Percentiles rank a stretch among this genome's conserved stretches.
Evolutionary conservation across 2,797 vertebrate species (phyloP).

Genomic region (Notolepis coatsorum): DNA sequence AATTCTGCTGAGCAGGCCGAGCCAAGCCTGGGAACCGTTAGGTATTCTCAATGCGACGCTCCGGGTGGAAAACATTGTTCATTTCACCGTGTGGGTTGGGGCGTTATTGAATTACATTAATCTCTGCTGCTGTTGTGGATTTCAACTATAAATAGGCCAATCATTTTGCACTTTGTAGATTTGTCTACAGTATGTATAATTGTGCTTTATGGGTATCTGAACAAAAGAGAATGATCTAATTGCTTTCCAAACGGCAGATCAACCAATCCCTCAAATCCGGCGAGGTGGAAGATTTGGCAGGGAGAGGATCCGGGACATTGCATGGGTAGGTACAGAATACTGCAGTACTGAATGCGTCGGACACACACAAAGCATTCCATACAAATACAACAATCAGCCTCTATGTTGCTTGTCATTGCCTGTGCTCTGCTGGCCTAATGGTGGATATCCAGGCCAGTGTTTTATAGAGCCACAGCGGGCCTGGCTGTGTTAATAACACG

Average conservation of each 20-base stretch:
- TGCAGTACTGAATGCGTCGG: conserved; percentile 14
- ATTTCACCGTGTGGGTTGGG: conserved; percentile 45
- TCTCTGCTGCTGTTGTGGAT: conserved; percentile 55
- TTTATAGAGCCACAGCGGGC: neutral
- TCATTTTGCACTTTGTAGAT: conserved; percentile 37
- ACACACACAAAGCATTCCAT: conserved; percentile 19
- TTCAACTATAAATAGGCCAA: conserved; percentile 47
- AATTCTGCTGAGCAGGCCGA: conserved; percentile 38
- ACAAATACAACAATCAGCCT: conserved; percentile 1
- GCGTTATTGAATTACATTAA: conserved; percentile 58
- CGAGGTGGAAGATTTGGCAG: too few relatives aligned
- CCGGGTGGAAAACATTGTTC: conserved; percentile 54
- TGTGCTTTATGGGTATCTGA: conserved; percentile 43
- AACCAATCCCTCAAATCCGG: conserved; percentile 42
- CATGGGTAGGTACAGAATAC: conserved; percentile 7
- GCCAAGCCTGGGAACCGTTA: conserved; percentile 24
- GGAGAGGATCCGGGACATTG: conserved; percentile 34
- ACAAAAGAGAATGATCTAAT: conserved; percentile 46
- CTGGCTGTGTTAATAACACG: too few relatives aligned
- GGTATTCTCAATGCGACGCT: conserved; percentile 23
- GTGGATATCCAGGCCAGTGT: conserved; percentile 11
- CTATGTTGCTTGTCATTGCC: neutral
- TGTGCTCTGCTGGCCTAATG: conserved; percentile 10
- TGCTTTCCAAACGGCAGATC: conserved; percentile 45
- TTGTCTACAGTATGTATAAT: conserved; percentile 43